phyloP scores from a whole-genome alignment of 2,888 invertebrate genomes.

The Dynastes maya region DNA sequence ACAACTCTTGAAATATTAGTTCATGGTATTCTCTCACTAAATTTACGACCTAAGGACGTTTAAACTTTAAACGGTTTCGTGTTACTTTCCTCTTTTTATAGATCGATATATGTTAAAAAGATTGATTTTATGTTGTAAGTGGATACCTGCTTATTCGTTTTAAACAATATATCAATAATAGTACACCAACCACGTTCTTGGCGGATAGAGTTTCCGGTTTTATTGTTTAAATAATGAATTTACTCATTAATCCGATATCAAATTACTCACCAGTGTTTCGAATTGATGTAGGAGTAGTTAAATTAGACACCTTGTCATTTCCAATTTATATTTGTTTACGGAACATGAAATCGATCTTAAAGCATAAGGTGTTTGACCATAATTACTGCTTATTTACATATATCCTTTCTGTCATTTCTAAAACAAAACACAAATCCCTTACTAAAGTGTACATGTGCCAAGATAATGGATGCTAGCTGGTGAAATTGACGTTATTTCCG shows the following conservation, averaged over 20 bases:
- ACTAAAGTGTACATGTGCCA: no score
- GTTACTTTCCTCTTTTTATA: constrained; percentile 36
- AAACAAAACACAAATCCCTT: no score
- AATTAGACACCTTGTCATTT: neutral
- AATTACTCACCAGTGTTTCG: neutral
- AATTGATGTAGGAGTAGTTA: constrained; percentile 1
- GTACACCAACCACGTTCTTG: neutral
- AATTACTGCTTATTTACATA: no score
- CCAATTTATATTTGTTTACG: no score
- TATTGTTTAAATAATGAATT: constrained; percentile 28
- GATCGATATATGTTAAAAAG: constrained; percentile 18
- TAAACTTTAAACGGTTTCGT: constrained; percentile 40
- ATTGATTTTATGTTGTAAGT: constrained; percentile 32
- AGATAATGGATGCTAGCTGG: no score
- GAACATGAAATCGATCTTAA: no score
- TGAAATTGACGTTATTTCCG: no score
- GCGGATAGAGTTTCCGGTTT: neutral
- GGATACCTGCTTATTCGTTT: constrained; percentile 28
- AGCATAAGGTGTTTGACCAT: no score
- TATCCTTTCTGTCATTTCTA: no score
- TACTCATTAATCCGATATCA: neutral
- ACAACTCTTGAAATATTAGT: constrained; percentile 45
- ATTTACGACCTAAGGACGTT: constrained; percentile 43
- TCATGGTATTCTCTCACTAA: constrained; percentile 28
- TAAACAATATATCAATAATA: constrained; percentile 39